phyloP scores from a whole-genome alignment of 2,797 vertebrate genomes.

The Phrynocephalus forsythii region DNA sequence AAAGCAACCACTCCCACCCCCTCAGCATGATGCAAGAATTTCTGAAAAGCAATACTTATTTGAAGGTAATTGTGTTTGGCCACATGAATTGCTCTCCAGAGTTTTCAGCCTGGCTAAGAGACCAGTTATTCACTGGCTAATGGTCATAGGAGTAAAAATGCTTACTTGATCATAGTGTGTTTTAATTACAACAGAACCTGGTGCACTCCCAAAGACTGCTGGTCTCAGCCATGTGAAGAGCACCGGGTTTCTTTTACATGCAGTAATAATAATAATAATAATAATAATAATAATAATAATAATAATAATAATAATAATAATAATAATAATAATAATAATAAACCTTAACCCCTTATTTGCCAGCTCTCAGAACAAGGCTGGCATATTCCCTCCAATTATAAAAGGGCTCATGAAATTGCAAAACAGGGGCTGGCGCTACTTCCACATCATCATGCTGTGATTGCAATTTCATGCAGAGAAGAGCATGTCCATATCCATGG shows the following conservation, averaged over 20 bases:
- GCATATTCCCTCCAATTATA: neutral
- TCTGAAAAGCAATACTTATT: conserved; percentile 37
- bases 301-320: no score
- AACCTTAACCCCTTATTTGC: neutral
- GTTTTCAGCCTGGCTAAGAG: conserved; percentile 29
- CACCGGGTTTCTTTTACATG: conserved; percentile 12
- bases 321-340: neutral
- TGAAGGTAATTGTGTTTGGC: conserved; percentile 41
- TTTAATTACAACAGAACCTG: conserved; percentile 42
- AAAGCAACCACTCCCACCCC: neutral
- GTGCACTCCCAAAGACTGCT: conserved; percentile 32
- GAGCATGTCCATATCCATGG: no score
- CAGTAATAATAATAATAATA: neutral
- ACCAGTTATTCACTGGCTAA: conserved; percentile 38
- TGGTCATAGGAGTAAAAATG: conserved; percentile 29
- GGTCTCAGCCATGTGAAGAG: conserved; percentile 23
- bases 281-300: no score
- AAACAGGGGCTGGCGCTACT: no score
- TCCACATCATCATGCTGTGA: no score
- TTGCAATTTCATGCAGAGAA: no score
- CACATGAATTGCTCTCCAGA: conserved; percentile 16
- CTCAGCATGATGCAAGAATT: conserved; percentile 8
- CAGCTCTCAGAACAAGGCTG: neutral
- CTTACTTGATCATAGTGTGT: conserved; percentile 35
- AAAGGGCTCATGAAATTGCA: neutral